A percentile compares a stretch with the other conserved stretches of the same genome.
Conservation (phyloP, 2,888 invertebrate genomes). For the Eubasilissa splendida region DNA sequence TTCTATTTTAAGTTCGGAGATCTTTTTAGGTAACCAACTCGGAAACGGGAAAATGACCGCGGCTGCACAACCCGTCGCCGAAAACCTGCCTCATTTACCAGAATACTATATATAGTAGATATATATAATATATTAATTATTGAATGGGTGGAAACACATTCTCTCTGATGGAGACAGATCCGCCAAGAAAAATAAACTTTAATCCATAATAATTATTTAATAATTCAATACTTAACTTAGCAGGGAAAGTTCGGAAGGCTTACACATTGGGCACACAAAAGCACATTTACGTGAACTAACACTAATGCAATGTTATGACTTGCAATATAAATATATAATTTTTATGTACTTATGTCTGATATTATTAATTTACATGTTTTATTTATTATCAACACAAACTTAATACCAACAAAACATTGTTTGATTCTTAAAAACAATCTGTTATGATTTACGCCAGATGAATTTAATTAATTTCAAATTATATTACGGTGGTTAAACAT, state of each 20-base stretch:
- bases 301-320: constrained; percentile 52
- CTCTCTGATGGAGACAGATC: neutral
- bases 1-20: constrained; percentile 7
- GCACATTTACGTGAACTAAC: constrained; percentile 56
- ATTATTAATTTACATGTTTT: constrained; percentile 1
- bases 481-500: too few relatives aligned
- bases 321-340: constrained; percentile 54
- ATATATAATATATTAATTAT: neutral
- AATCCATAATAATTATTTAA: constrained; percentile 11
- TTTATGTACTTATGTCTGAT: constrained; percentile 22
- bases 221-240: neutral
- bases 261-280: constrained; percentile 56
- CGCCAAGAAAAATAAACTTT: too few relatives aligned
- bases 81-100: neutral
- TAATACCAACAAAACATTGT: constrained; percentile 5
- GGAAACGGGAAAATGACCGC: neutral
- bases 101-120: neutral
- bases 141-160: neutral
- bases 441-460: too few relatives aligned
- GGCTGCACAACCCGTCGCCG: neutral
- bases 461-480: too few relatives aligned
- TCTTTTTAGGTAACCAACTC: constrained; percentile 11
- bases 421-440: neutral
- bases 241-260: constrained; percentile 49
- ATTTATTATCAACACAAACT: constrained; percentile 28